A percentile compares a stretch with the other conserved stretches of the same genome.
These are phyloP conservation scores for Muntiacus muntjak DNA, from an alignment of 2,113 vertebrate species.

Conservation along the genomic window DNA sequence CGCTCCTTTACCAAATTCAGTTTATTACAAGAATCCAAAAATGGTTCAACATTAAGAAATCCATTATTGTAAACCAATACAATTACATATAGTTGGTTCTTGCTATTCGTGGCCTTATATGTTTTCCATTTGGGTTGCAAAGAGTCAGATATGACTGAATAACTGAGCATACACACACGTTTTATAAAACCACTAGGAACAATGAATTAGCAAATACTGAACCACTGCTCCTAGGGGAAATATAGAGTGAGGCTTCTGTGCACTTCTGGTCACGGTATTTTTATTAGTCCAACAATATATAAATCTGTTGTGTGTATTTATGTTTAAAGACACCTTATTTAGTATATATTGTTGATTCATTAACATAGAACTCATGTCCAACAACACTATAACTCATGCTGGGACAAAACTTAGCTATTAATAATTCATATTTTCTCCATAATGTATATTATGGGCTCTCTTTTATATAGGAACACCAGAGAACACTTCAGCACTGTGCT, in stretches of 20 bases:
- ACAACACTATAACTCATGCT: not conserved
- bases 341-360: not conserved
- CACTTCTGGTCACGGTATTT: not conserved
- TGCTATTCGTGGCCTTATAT: not conserved
- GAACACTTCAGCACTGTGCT: not conserved
- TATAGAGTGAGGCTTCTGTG: not conserved
- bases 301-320: not conserved
- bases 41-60: constrained; percentile 19
- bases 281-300: not conserved
- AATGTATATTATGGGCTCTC: not conserved
- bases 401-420: not conserved
- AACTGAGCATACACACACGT: not conserved
- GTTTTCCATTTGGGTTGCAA: not conserved
- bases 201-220: not conserved
- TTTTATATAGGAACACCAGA: not conserved
- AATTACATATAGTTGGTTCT: not conserved
- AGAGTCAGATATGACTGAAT: not conserved
- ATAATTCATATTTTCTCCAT: not conserved
- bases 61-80: not conserved
- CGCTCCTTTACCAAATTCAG: not conserved
- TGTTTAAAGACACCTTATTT: not conserved
- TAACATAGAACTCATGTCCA: not conserved
- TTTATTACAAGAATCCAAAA: constrained; percentile 31
- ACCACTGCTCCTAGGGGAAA: not conserved
- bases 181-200: not conserved